Base-by-base conservation (phyloP, 64 coral and sea anemone species). In the Cladopsammia gracilis region DNA sequence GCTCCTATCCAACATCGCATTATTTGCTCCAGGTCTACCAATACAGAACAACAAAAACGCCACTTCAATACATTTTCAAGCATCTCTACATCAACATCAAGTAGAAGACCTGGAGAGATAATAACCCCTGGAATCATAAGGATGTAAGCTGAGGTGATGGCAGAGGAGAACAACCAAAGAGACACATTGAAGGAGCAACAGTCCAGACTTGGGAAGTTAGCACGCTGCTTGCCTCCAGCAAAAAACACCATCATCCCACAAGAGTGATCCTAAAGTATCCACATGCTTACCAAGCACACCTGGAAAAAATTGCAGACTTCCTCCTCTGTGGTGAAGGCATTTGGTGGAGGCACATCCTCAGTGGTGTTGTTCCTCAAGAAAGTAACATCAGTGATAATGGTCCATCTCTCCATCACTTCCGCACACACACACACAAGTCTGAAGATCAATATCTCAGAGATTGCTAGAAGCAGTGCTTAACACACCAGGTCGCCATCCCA, bases 381-480 rank as follows among this genome's bases (percentile, higher is more conserved):
- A 72, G 58, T 71, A 20, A 68, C 25, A 7, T 6, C 6, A 73
- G 70, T 46, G 48, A 68, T 74, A 19, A 82, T 10, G 93, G 93
- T 34, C 93, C 93, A 75, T 64, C 77, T 25, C 77, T 89, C 8
- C 93, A 94, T 80, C 93, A 94, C 60, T 94, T 94, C 11, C 57
- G 87, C 3, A 76, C 93, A n/a, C 46, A 61, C 8, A 84, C 70
- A 54, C 51, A 83, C 10, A 72, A 94, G 79, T 83, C 79, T n/a
- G 93, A 94, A 73, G 78, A 78, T 1, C 19, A 78, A 48, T 74
- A 86, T 14, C 54, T 92, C 12, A 48, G 45, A 45, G 58, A 87
- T 1, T 93, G 62, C 49, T 93, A 84, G 91, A 87, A 93, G 3
- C 64, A 69, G 46, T 93, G 91, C 18, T 8, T 88, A 20, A 52